phyloP scores from a whole-genome alignment of 2,888 invertebrate genomes.

The Coleophora deauratella region DNA sequence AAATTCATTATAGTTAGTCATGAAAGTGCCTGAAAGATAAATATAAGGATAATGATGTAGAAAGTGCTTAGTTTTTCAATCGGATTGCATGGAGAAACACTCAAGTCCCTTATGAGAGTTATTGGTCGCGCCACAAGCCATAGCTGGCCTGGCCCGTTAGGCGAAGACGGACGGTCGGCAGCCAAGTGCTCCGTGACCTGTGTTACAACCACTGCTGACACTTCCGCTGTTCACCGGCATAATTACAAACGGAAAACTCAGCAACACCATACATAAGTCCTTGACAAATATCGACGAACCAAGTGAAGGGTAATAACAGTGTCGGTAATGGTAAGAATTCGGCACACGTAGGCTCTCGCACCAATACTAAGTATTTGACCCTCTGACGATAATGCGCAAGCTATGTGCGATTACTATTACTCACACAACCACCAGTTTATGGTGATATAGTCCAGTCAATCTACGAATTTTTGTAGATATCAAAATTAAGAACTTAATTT shows the following conservation, averaged over 20 bases:
- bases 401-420: slow-evolving; percentile 58
- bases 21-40: too few species aligned
- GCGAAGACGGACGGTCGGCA: slow-evolving; percentile 46
- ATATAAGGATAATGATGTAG: too few species aligned
- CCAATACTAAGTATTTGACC: slow-evolving; percentile 65
- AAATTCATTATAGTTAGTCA: too few species aligned
- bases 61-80: too few species aligned
- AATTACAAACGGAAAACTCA: slow-evolving; percentile 69
- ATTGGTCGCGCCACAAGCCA: slow-evolving; percentile 51
- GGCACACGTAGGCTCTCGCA: slow-evolving; percentile 61
- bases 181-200: slow-evolving; percentile 56
- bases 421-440: too few species aligned
- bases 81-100: too few species aligned
- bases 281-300: slow-evolving; percentile 52
- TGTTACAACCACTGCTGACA: slow-evolving; percentile 53
- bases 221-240: slow-evolving; percentile 61
- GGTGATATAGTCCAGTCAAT: too few species aligned
- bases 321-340: slow-evolving; percentile 35
- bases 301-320: slow-evolving; percentile 26
- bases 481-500: too few species aligned
- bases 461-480: too few species aligned
- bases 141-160: slow-evolving; percentile 56
- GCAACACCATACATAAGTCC: slow-evolving; percentile 51
- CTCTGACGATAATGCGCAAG: slow-evolving; percentile 61
- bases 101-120: slow-evolving; percentile 37